Evolutionary conservation across 2,113 vertebrate genomes (phyloP).

Genomic region (Scomber colias): DNA sequence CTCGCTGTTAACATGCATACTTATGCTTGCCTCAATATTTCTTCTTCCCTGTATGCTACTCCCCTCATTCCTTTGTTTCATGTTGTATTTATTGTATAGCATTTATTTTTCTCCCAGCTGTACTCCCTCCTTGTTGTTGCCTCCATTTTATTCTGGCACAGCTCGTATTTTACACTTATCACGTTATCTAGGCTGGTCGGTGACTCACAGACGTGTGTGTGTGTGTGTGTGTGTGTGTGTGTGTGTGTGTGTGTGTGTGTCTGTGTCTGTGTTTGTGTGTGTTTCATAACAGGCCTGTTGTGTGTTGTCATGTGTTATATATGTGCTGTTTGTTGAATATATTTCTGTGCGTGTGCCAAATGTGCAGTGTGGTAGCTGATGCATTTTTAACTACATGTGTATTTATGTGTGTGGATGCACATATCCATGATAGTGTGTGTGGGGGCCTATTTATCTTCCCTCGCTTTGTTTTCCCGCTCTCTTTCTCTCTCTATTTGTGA

Average conservation of each 20-base stretch:
- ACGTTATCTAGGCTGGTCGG: slow-evolving; percentile 21
- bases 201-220: slow-evolving; percentile 31
- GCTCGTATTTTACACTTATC: slow-evolving; percentile 49
- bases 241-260: slow-evolving; percentile 1
- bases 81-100: slow-evolving; percentile 37
- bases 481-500: slow-evolving; percentile 53
- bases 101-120: slow-evolving; percentile 16
- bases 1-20: neutral
- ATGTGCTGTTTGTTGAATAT: neutral
- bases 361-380: slow-evolving; percentile 20
- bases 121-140: slow-evolving; percentile 12
- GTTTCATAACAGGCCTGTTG: neutral
- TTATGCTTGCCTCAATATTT: slow-evolving; percentile 13
- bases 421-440: slow-evolving; percentile 29
- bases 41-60: neutral
- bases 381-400: slow-evolving; percentile 45
- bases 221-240: neutral
- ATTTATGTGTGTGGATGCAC: slow-evolving; percentile 21
- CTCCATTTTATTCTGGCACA: slow-evolving; percentile 22
- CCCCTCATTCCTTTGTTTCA: slow-evolving; percentile 21
- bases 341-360: neutral
- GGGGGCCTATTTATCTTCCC: slow-evolving; percentile 35
- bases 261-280: no score
- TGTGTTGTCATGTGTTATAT: neutral
- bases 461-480: slow-evolving; percentile 1